Evolutionary conservation across 1,140 invertebrate genomes (phyloP).

Genomic region (Drosophila arawakana): DNA sequence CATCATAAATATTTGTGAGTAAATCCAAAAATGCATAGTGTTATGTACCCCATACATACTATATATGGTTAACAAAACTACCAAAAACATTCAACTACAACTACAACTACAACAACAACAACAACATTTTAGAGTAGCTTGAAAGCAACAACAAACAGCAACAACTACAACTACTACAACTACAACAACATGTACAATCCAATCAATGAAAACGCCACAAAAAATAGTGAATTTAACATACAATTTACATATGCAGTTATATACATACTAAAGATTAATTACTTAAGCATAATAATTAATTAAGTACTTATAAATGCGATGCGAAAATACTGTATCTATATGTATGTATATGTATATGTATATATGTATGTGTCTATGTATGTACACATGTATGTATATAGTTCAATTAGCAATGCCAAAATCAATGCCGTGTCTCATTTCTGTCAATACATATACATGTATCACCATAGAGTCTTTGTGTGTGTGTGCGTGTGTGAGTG

Average conservation of each 20-base stretch:
- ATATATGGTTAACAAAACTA: conserved; percentile 61
- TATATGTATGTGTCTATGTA: conserved; percentile 37
- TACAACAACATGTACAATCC: conserved; percentile 5
- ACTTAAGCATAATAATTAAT: neutral
- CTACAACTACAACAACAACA: conserved; percentile 33
- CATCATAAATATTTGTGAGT: conserved; percentile 81
- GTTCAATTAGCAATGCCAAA: conserved; percentile 9
- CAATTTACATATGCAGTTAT: conserved; percentile 17
- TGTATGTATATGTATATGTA: conserved; percentile 25
- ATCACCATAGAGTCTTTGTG: neutral
- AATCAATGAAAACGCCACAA: conserved; percentile 10
- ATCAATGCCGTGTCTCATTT: conserved; percentile 16
- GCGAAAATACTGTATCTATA: neutral
- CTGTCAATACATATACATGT: conserved; percentile 11
- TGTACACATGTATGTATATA: conserved; percentile 19
- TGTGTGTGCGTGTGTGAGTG: neutral
- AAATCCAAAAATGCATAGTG: conserved; percentile 78
- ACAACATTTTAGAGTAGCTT: conserved; percentile 44
- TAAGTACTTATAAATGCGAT: neutral
- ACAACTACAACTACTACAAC: conserved; percentile 23
- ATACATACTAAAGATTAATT: neutral
- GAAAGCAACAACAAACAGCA: conserved; percentile 30
- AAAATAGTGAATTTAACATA: conserved; percentile 3
- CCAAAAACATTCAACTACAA: conserved; percentile 23
- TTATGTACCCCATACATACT: conserved; percentile 74